Evolutionary conservation across 2,797 vertebrate genomes (phyloP), one percentile per base, ranked within the genome.

Genomic region (Centroberyx gerrardi): DNA sequence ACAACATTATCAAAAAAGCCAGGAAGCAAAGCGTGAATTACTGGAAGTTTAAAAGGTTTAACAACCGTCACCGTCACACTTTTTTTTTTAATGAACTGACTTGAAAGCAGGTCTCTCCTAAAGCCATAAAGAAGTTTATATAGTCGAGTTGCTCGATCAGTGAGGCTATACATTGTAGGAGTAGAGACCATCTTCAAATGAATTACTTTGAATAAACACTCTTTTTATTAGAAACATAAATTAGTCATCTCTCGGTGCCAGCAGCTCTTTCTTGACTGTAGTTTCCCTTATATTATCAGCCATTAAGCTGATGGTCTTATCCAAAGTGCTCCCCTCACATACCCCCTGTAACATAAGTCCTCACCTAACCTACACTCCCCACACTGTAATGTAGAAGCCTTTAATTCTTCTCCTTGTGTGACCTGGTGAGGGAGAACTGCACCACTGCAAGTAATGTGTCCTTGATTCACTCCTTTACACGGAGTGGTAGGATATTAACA

Each of bases 281-380:
- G 1, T 61, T 67, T 68, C 31, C 22, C 27, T 73, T 29, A 5
- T 13, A 49, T 65, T 29, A 52, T 52, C 18, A 27, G 22, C n/a
- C 44, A 1, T 28, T 63, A 54, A 73, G 55, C 29, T 4, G 60
- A 29, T 12, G 53, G 59, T 73, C 38, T 65, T 51, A 54, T 29
- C 3, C 54, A 46, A 33, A 83, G 52, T 28, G 51, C 13, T 62
- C 65, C 13, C 42, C 86, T 80, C 51, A 67, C 38, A 52, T 65
- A 48, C 31, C 27, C 27, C 36, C 66, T 31, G 69, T 53, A 72
- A 63, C 68, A 31, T 58, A 46, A 63, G 67, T 61, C 74, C 68
- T 71, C 13, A 52, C 3, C 18, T 60, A 72, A 72, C 68, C 71
- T 33, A 55, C 72, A 61, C 66, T 52, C 68, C 78, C 44, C 63